These are phyloP conservation scores for Scolopax rusticola DNA, from an alignment of 2,797 vertebrate genomes.

Conservation along the genomic window DNA sequence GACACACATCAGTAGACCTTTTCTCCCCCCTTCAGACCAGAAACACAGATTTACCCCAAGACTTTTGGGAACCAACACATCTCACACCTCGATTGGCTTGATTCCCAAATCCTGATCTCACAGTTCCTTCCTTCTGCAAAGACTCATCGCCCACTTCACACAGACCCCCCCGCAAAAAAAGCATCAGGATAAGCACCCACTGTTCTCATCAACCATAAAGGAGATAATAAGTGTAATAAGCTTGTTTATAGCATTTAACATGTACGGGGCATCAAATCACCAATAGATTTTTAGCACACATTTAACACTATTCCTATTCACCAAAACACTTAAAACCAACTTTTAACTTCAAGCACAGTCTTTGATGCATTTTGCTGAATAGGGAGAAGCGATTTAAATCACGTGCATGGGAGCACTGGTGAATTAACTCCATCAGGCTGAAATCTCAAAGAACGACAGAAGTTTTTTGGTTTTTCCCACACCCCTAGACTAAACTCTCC, in stretches of 20 bases:
- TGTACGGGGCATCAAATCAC: background rate
- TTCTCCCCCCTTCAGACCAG: background rate
- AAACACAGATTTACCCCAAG: background rate
- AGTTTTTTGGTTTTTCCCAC: background rate
- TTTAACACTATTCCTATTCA: background rate
- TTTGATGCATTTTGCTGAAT: background rate
- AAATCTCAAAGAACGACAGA: slow-evolving; percentile 9
- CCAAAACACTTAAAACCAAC: background rate
- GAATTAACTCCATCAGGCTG: background rate
- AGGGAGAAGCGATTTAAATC: background rate
- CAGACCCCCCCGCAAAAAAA: background rate
- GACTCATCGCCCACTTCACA: background rate
- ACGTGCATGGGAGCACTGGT: fast-evolving
- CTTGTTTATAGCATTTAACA: background rate
- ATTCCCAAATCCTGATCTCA: background rate
- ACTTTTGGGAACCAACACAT: background rate
- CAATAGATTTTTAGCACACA: background rate
- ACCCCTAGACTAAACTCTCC: slow-evolving; percentile 6
- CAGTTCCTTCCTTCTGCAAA: background rate
- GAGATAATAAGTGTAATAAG: background rate
- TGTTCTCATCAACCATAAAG: background rate
- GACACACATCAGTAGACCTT: background rate
- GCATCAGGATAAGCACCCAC: fast-evolving
- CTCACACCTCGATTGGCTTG: background rate
- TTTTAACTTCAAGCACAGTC: background rate